Evolutionary conservation across 2,888 invertebrate species (phyloP).

Genomic region (Ptychoptera contaminata): DNA sequence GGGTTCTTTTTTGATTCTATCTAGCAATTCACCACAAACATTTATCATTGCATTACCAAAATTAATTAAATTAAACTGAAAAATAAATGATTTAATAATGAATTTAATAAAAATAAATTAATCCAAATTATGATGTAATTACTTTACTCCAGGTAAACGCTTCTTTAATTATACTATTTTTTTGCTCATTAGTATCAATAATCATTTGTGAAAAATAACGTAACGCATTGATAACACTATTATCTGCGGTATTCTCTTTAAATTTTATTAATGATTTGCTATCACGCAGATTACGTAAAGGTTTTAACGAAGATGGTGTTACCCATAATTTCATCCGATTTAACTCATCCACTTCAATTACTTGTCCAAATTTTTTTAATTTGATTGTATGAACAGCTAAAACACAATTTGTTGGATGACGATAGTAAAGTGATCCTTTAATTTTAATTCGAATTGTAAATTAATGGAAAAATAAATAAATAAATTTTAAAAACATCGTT

Average conservation of each 20-base stretch:
- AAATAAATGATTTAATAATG: constrained; percentile 6
- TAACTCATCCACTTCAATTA: constrained; percentile 38
- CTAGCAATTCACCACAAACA: constrained; percentile 33
- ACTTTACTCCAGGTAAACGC: not conserved
- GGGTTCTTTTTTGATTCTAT: constrained; percentile 35
- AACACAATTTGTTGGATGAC: too few relatives aligned
- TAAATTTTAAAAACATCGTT: too few relatives aligned
- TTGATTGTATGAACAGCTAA: constrained; percentile 41
- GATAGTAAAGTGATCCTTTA: too few relatives aligned
- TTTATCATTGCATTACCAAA: constrained; percentile 35
- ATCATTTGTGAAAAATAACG: constrained; percentile 31
- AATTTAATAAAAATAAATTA: constrained; percentile 1
- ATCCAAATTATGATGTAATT: constrained; percentile 4
- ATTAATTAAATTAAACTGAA: constrained; percentile 23
- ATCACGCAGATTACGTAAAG: constrained; percentile 12
- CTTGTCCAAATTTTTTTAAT: constrained; percentile 36
- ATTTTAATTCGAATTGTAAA: too few relatives aligned
- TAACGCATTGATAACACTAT: constrained; percentile 39
- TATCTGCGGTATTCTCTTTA: constrained; percentile 36
- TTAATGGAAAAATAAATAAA: too few relatives aligned
- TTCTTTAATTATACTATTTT: not conserved
- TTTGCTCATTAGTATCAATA: constrained; percentile 11
- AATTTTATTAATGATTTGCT: constrained; percentile 30
- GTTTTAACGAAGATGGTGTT: not conserved
- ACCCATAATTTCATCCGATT: constrained; percentile 24